Percentiles rank a stretch among this genome's conserved stretches.
These are phyloP conservation scores for Galeruca laticollis DNA, from an alignment of 2,888 invertebrate genomes.

Conservation along the genomic window DNA sequence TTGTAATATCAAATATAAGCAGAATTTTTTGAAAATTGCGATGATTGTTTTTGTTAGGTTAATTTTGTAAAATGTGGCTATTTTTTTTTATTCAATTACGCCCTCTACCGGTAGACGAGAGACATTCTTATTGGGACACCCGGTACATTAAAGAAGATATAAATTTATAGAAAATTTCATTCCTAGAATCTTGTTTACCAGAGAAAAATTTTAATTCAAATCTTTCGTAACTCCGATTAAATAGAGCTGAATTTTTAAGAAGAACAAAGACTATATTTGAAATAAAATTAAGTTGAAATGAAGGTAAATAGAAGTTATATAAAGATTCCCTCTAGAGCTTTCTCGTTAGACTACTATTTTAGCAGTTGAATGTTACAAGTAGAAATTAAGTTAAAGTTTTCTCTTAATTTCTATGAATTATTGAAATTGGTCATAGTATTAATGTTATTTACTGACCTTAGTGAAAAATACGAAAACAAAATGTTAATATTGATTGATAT, in stretches of 20 bases:
- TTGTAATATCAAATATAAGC: too few species aligned
- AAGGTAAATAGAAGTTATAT: constrained; percentile 9
- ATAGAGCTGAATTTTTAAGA: neutral
- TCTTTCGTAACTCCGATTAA: neutral
- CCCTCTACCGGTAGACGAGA: too few species aligned
- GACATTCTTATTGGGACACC: too few species aligned
- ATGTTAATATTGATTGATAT: too few species aligned
- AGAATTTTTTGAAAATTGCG: too few species aligned
- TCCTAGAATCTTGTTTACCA: neutral
- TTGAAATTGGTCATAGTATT: neutral
- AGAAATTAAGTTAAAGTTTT: neutral
- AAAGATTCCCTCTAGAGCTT: constrained; percentile 3
- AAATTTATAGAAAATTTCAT: neutral
- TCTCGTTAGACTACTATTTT: neutral
- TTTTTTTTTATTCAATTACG: too few species aligned
- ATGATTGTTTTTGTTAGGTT: too few species aligned
- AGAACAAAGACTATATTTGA: constrained; percentile 7
- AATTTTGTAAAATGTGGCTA: too few species aligned
- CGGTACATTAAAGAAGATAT: too few species aligned
- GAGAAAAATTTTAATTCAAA: neutral
- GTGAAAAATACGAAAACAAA: too few species aligned
- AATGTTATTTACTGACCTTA: neutral
- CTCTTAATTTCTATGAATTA: neutral
- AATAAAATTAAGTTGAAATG: constrained; percentile 15
- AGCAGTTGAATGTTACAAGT: neutral